Conservation (phyloP, 2,797 vertebrate species). For the Helarctos malayanus region DNA sequence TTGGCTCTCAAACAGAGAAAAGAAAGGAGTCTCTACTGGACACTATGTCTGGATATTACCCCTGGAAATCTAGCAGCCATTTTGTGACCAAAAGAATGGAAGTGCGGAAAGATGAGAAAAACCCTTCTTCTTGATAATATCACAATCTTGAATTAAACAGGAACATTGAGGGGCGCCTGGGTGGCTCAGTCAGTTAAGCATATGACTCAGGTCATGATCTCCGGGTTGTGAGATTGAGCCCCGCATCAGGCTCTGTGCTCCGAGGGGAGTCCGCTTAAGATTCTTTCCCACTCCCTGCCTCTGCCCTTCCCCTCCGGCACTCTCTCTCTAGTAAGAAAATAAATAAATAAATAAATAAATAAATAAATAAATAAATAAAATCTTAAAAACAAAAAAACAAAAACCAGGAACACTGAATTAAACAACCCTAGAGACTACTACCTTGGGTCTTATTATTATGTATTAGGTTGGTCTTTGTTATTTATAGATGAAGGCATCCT, state of each 20-base stretch:
- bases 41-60: neutral
- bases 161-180: neutral
- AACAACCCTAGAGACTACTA: slow-evolving; percentile 40
- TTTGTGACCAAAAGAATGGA: neutral
- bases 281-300: neutral
- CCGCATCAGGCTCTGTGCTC: neutral
- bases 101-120: slow-evolving; percentile 12
- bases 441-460: neutral
- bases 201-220: neutral
- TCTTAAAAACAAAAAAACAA: neutral
- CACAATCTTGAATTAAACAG: slow-evolving; percentile 14
- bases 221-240: neutral
- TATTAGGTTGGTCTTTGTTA: neutral
- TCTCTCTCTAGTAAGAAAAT: neutral
- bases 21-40: neutral
- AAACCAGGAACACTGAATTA: neutral
- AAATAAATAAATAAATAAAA: neutral
- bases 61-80: neutral
- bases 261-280: neutral
- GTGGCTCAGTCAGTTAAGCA: neutral
- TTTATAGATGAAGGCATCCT: neutral
- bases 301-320: neutral
- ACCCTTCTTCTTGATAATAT: neutral
- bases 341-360: neutral
- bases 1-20: slow-evolving; percentile 31